phyloP scores from a whole-genome alignment of 2,888 invertebrate genomes.

The Rhaphigaster nebulosa region DNA sequence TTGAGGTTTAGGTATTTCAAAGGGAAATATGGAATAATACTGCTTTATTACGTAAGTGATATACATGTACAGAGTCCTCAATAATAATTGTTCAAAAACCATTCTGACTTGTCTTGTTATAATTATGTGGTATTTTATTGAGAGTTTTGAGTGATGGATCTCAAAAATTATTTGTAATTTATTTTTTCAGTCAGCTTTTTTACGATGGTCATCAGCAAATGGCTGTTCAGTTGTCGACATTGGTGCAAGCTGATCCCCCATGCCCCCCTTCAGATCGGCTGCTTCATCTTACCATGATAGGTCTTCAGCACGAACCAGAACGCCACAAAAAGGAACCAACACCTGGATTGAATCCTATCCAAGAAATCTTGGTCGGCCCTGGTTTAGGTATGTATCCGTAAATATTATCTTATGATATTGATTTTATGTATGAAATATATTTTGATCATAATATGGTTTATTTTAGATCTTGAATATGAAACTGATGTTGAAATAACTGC shows the following conservation, averaged over 20 bases:
- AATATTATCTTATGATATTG: neutral
- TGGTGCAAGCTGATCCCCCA: constrained; percentile 91
- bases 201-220: constrained; percentile 97
- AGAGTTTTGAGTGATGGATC: too few species aligned
- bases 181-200: constrained; percentile 86
- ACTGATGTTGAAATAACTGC: constrained; percentile 94
- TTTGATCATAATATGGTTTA: constrained; percentile 30
- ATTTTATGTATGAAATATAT: constrained; percentile 46
- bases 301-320: constrained; percentile 87
- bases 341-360: constrained; percentile 74
- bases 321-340: constrained; percentile 71
- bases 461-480: constrained; percentile 91
- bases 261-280: constrained; percentile 95
- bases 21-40: too few species aligned
- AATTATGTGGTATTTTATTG: too few species aligned
- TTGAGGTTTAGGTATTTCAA: too few species aligned
- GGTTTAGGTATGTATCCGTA: constrained; percentile 72
- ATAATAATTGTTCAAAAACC: too few species aligned
- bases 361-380: constrained; percentile 75
- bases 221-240: constrained; percentile 85
- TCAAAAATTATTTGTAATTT: neutral
- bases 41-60: too few species aligned
- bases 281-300: constrained; percentile 86
- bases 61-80: too few species aligned
- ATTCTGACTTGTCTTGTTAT: too few species aligned